Percentiles rank a stretch among this genome's conserved stretches.
phyloP scores from a whole-genome alignment of 2,888 invertebrate species.

The Callosobruchus maculatus region DNA sequence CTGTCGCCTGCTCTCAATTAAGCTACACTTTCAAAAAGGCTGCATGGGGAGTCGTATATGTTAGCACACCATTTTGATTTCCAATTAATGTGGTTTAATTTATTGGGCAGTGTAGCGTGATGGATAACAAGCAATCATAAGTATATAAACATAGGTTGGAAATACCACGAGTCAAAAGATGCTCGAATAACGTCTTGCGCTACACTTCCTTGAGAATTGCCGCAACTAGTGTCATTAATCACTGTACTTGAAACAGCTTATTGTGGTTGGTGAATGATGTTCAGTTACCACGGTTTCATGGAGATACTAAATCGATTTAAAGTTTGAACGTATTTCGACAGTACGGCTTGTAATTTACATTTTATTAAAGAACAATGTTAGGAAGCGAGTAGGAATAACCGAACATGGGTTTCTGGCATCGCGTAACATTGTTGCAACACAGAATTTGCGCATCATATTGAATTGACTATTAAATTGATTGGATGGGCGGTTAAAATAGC shows the following conservation, averaged over 20 bases:
- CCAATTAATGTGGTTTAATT: no score
- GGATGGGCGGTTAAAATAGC: background rate
- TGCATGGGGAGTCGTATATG: no score
- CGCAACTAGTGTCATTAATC: background rate
- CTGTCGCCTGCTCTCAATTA: no score
- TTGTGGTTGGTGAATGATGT: background rate
- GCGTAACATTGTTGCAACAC: background rate
- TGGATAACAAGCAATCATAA: background rate
- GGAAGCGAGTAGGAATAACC: background rate
- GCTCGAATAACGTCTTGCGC: background rate
- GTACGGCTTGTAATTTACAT: background rate
- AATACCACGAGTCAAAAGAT: background rate
- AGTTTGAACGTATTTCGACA: background rate
- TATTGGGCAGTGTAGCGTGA: no score
- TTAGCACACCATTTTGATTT: no score
- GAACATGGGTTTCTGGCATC: background rate
- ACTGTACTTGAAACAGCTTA: background rate
- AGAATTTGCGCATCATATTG: background rate
- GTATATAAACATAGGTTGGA: background rate
- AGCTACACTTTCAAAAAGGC: no score
- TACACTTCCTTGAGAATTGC: background rate
- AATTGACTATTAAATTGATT: background rate
- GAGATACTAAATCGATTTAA: background rate
- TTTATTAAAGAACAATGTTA: background rate
- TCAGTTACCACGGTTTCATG: background rate